phyloP scores from a whole-genome alignment of 1,140 invertebrate genomes.

The Berghia stephanieae region DNA sequence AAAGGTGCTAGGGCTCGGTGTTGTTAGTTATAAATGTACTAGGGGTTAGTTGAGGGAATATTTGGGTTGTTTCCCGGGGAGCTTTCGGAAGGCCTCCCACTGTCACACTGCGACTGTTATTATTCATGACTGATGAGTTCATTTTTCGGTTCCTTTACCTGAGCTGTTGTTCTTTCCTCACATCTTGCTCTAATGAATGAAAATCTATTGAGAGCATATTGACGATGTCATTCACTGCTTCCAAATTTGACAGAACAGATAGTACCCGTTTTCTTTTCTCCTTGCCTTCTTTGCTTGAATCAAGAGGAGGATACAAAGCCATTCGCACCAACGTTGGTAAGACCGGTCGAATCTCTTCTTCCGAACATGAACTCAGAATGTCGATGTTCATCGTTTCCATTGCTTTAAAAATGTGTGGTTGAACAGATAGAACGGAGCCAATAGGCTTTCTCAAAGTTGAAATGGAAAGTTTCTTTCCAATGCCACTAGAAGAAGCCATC shows the following conservation, averaged over 20 bases:
- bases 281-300: constrained; percentile 83
- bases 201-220: constrained; percentile 94
- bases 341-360: constrained; percentile 84
- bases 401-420: constrained; percentile 72
- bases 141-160: constrained; percentile 69
- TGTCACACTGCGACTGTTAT: too few species aligned
- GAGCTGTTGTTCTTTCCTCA: constrained; percentile 91
- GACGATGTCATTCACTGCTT: constrained; percentile 93
- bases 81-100: too few species aligned
- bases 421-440: too few species aligned
- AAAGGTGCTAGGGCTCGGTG: too few species aligned
- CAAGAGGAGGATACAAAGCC: constrained; percentile 88
- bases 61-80: too few species aligned
- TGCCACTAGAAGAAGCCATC: too few species aligned
- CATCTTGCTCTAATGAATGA: constrained; percentile 88
- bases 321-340: constrained; percentile 90
- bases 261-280: constrained; percentile 87
- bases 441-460: too few species aligned
- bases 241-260: constrained; percentile 87
- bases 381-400: constrained; percentile 82
- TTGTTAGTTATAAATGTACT: too few species aligned
- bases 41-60: too few species aligned
- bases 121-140: too few species aligned
- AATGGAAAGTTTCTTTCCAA: too few species aligned
- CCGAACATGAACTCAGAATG: constrained; percentile 75